Base-by-base conservation (phyloP, 2,113 vertebrate species). In the Cettia cetti region DNA sequence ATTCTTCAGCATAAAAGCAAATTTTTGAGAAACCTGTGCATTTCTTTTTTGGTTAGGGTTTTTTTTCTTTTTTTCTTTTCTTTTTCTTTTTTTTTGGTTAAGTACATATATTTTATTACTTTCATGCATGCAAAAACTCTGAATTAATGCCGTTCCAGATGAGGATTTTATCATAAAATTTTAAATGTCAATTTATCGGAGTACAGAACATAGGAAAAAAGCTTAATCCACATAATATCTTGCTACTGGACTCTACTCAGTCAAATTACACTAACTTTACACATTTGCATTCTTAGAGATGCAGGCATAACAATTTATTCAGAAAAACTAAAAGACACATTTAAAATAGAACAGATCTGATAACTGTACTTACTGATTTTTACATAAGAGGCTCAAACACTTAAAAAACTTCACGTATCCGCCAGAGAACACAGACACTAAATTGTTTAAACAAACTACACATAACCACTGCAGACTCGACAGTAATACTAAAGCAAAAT, bases 1-100 rank as follows among this genome's bases (percentile, higher is more conserved):
- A 94, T 93, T 74, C 70, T 91, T 94, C 70, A 92, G 68, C 53
- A 87, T 39, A 93, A 92, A 93, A 89, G 66, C 85, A 86, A 88
- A 64, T 82, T 84, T 79, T 78, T 33, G 30, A 88, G 39, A 90
- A 94, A 94, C 31, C 19, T 81, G 64, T 86, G 71, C 59, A 53
- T 56, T 86, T 18, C 39, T 52, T 50, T 53, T 54, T 74, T 42
- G 35, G 49, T 27, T 23, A 40, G 6, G 59, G 4, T 19, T 39
- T 39, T 13, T 6, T 19, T 42, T n/a, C 49, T 39, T n/a, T 23
- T 76, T 31, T 64, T 82, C 57, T 37, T 50, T 68, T 15, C 5
- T 3, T 45, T 80, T 61, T 16, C 63, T 10, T 42, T 33, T 75
- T 82, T 40, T 80, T 76, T 75, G 39, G 75, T 68, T 83, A 94